Conservation (phyloP, 2,888 invertebrate species). For the Drosophila putrida region DNA sequence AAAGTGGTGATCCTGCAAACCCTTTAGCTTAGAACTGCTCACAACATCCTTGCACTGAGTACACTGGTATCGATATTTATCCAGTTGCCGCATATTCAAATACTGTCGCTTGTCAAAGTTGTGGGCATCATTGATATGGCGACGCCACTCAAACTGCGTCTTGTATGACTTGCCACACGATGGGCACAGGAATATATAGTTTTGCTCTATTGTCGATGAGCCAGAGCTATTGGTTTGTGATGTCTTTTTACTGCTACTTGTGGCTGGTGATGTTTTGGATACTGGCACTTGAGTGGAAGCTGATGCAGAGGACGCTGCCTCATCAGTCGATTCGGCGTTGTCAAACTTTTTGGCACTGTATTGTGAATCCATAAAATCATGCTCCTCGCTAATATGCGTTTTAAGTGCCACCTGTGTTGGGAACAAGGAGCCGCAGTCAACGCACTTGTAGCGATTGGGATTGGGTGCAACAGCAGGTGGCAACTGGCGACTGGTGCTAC, state of each 20-base stretch:
- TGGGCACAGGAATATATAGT: slow-evolving; percentile 80
- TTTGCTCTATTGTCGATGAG: slow-evolving; percentile 66
- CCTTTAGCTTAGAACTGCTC: slow-evolving; percentile 79
- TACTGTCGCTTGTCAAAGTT: slow-evolving; percentile 80
- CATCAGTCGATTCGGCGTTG: slow-evolving; percentile 35
- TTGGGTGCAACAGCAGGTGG: slow-evolving; percentile 1
- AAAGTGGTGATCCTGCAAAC: slow-evolving; percentile 83
- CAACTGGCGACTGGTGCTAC: too few relatives aligned
- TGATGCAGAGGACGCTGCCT: not conserved
- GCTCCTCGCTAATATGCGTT: slow-evolving; percentile 75
- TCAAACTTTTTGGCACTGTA: slow-evolving; percentile 47
- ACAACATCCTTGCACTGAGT: slow-evolving; percentile 78
- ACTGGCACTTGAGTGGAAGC: slow-evolving; percentile 2
- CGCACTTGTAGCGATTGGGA: slow-evolving; percentile 69
- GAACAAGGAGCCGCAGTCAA: slow-evolving; percentile 75
- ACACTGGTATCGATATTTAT: slow-evolving; percentile 82
- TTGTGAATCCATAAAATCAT: slow-evolving; percentile 63
- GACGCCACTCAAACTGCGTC: slow-evolving; percentile 80
- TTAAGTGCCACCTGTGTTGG: slow-evolving; percentile 66
- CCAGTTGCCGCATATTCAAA: slow-evolving; percentile 78
- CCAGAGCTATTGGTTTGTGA: slow-evolving; percentile 20
- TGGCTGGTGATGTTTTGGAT: not conserved
- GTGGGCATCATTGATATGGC: slow-evolving; percentile 81
- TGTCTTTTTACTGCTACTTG: slow-evolving; percentile 3
- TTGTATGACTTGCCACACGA: slow-evolving; percentile 79